phyloP scores from a whole-genome alignment of 2,797 vertebrate genomes.

The Toxotes lorentzi region DNA sequence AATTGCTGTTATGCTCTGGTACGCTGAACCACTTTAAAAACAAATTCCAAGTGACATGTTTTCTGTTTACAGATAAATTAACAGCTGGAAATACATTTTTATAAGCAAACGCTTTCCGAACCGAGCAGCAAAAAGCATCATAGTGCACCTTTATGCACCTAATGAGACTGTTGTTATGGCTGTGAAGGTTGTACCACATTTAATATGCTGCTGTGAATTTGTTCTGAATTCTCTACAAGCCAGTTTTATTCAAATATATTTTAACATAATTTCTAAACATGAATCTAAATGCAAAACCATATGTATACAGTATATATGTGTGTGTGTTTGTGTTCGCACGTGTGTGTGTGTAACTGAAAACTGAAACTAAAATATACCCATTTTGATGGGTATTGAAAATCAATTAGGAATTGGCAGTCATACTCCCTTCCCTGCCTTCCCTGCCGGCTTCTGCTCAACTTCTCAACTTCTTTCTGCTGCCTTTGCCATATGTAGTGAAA shows the following conservation, averaged over 20 bases:
- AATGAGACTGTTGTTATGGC: not conserved
- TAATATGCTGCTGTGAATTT: not conserved
- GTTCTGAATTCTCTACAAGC: not conserved
- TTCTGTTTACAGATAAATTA: constrained; percentile 11
- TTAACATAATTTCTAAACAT: not conserved
- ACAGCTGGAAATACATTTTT: not conserved
- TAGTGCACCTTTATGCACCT: not conserved
- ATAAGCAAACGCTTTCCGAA: not conserved
- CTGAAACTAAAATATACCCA: constrained; percentile 3
- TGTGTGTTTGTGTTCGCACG: no score
- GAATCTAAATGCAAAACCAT: not conserved
- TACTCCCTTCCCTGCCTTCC: not conserved
- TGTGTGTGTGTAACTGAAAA: no score
- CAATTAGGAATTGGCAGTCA: constrained; percentile 33
- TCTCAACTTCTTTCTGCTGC: constrained; percentile 14
- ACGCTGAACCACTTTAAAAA: not conserved
- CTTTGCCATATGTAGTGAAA: constrained; percentile 42
- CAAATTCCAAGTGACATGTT: not conserved
- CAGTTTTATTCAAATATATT: not conserved
- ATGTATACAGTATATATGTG: not conserved
- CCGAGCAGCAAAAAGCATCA: not conserved
- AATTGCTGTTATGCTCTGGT: not conserved
- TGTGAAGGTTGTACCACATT: not conserved
- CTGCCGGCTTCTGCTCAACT: not conserved
- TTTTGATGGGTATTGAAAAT: constrained; percentile 7